Base-by-base conservation (phyloP, 2,888 invertebrate species). In the Leistus spinibarbis region DNA sequence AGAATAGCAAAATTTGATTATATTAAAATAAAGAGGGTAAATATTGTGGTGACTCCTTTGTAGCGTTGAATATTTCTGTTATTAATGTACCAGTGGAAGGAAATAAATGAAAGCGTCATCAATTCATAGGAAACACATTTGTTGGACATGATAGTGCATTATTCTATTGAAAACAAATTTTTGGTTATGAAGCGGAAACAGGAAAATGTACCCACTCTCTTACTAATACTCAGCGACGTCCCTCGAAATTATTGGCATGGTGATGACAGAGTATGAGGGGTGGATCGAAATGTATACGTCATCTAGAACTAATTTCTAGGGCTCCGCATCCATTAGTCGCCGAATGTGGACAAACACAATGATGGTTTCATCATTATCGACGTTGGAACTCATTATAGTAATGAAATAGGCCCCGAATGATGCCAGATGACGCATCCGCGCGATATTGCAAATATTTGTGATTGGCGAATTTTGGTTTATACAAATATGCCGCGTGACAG, bases 401-500 rank as follows among this genome's bases (percentile, higher is more conserved):
- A 83, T 83, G 83, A 83, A 83, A 83, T 82, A 82, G 81, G 82
- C 80, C 80, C 79, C 80, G n/a, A n/a, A n/a, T n/a, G 13, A 40
- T 40, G 13, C 40, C 40, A 40, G 40, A 40, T 40, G 40, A 40
- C 40, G 13, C 40, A 40, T 40, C 40, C 40, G 13, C 40, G 40
- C 40, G 40, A 40, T 10, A 40, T 81, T 78, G 78, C 79, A 78
- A 80, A 80, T 81, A 81, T 81, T 81, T 81, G 81, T 80, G 80
- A 81, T 81, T 80, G n/a, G 81, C 76, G 80, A 81, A 81, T 82
- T 81, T 81, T 81, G 82, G 82, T 83, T 82, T 80, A 80, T 78
- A 79, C 76, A 82, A 83, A 81, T 82, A 81, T 79, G 78, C 79
- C 78, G 78, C 72, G 72, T 76, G 69, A 77, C 76, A 71, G 76